phyloP scores from a whole-genome alignment of 2,888 invertebrate genomes.

The Odontocolon sp. region DNA sequence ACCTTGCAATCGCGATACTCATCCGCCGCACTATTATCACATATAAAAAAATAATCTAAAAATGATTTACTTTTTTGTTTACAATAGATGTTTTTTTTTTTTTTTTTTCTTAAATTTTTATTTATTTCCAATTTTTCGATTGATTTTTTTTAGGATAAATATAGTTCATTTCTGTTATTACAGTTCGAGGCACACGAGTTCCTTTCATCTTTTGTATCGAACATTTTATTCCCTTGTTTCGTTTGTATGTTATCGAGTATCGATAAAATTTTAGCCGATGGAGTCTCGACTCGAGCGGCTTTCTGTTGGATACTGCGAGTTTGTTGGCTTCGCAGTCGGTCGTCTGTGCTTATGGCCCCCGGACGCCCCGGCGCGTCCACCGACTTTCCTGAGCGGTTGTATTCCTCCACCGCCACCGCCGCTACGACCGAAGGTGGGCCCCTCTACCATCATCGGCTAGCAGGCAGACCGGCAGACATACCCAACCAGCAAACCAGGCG shows the following conservation, averaged over 20 bases:
- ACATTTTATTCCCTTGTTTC: neutral
- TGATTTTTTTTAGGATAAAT: neutral
- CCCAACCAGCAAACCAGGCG: neutral
- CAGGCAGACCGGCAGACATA: neutral
- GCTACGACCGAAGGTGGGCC: slow-evolving; percentile 54
- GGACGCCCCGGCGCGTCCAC: slow-evolving; percentile 66
- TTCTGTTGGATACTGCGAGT: slow-evolving; percentile 76
- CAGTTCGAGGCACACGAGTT: neutral
- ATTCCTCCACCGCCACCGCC: slow-evolving; percentile 32
- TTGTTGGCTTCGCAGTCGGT: slow-evolving; percentile 79
- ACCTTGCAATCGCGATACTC: too few relatives aligned
- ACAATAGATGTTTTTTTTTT: neutral
- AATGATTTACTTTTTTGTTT: too few relatives aligned
- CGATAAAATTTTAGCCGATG: neutral
- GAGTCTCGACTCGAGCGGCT: slow-evolving; percentile 45
- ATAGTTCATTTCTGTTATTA: neutral
- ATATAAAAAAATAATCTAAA: too few relatives aligned
- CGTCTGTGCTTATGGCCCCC: slow-evolving; percentile 65
- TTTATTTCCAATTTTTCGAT: too few relatives aligned
- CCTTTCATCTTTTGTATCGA: neutral
- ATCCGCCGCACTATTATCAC: too few relatives aligned
- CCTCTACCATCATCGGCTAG: slow-evolving; percentile 43
- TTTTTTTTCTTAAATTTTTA: neutral
- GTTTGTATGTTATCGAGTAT: neutral
- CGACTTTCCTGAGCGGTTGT: slow-evolving; percentile 41